Evolutionary conservation across 2,888 invertebrate species (phyloP), one percentile per base, ranked within the genome.

Genomic region (Oxyteleia sp.): DNA sequence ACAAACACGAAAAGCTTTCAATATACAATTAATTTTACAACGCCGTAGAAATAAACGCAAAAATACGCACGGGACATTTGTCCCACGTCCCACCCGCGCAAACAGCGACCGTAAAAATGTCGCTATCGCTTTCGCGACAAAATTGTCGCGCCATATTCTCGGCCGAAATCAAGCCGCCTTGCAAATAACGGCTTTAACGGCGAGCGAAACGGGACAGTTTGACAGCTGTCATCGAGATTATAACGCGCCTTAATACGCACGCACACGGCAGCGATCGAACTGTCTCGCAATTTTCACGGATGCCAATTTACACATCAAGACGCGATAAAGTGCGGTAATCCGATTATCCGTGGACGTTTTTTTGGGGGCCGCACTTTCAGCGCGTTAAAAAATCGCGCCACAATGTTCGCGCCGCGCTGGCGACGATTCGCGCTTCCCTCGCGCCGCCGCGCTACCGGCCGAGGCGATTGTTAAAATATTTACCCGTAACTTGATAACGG

Each of bases 201-300:
- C 23, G n/a, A n/a, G n/a, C n/a, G n/a, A 35, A 47, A 72, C 18
- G 41, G 51, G 71, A 72, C 71, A 55, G 43, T 45, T 66, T 64
- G 75, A 75, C 75, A 75, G 75, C 75, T 75, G 75, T 75, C 75
- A 47, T 55, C 57, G 66, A 55, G 75, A 75, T 75, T 75, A 66
- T 66, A 66, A 66, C 64, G 45, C 74, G 64, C 26, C 11, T 74
- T 74, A 63, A 32, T 63, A n/a, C n/a, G 63, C 53, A 43, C 59
- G 63, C 35, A 63, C 45, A 61, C 72, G 61, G 63, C 53, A 64
- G 75, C 75, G 55, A 59, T 78, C 76, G 61, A 78, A 78, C 61
- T 68, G 76, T 68, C 61, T 51, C 20, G 51, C 59, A 47, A 49
- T 43, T 78, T 61, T 29, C 68, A 59, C 76, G 61, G 23, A 16